Conservation (phyloP, 2,113 vertebrate species). For the Salvelinus sp. region DNA sequence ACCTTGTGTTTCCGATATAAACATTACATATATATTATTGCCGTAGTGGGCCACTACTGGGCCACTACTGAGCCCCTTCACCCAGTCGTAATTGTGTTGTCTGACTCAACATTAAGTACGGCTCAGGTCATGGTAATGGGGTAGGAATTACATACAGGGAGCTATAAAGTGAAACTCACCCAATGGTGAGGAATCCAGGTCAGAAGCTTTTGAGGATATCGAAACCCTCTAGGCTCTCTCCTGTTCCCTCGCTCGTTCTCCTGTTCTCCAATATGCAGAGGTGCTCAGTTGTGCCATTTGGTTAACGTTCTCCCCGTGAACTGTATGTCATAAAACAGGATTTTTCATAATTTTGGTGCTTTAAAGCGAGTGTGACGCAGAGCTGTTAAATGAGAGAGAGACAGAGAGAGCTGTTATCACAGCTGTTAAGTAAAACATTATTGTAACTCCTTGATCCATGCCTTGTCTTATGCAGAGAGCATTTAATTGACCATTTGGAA, state of each 20-base stretch:
- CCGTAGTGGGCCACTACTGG: too few relatives aligned
- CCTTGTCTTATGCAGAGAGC: background rate
- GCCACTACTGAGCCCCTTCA: too few relatives aligned
- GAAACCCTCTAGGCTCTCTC: background rate
- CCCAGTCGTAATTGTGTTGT: too few relatives aligned
- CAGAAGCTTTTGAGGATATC: background rate
- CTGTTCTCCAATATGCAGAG: background rate
- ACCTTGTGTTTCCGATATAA: too few relatives aligned
- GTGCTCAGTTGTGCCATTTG: too few relatives aligned
- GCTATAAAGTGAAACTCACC: background rate
- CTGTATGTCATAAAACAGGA: too few relatives aligned
- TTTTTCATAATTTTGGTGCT: too few relatives aligned
- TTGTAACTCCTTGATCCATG: background rate
- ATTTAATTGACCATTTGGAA: background rate
- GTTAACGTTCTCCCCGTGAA: too few relatives aligned
- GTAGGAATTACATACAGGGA: background rate
- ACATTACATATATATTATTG: too few relatives aligned
- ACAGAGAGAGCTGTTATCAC: slow-evolving; percentile 11
- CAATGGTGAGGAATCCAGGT: background rate
- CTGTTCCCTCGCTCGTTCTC: background rate
- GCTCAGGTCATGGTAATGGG: background rate
- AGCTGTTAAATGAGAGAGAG: background rate
- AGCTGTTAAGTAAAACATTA: slow-evolving; percentile 18
- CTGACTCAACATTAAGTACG: too few relatives aligned
- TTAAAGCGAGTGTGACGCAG: too few relatives aligned